Evolutionary conservation across 2,888 invertebrate species (phyloP).

Genomic region (Scaptomyza reducta): DNA sequence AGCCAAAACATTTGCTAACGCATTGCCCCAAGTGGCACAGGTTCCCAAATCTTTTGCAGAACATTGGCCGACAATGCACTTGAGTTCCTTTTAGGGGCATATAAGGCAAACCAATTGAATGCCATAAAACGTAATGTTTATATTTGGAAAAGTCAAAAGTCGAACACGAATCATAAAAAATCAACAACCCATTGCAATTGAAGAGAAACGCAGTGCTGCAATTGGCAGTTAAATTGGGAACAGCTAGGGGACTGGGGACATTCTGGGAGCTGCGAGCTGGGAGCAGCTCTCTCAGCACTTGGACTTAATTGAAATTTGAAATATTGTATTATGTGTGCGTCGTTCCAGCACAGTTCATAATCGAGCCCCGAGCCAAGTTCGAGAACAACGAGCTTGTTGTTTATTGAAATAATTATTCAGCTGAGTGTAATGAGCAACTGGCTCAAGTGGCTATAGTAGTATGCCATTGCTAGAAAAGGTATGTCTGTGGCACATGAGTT

Average conservation of each 20-base stretch:
- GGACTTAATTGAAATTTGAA: slow-evolving; percentile 82
- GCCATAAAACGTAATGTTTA: slow-evolving; percentile 74
- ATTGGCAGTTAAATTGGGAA: slow-evolving; percentile 51
- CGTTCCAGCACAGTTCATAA: slow-evolving; percentile 78
- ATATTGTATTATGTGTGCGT: slow-evolving; percentile 82
- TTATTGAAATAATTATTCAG: slow-evolving; percentile 78
- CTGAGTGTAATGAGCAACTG: slow-evolving; percentile 77
- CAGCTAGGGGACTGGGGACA: background rate
- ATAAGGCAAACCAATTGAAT: slow-evolving; percentile 65
- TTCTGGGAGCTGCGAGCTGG: background rate
- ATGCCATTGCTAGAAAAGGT: slow-evolving; percentile 21
- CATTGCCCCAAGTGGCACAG: slow-evolving; percentile 40
- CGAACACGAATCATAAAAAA: slow-evolving; percentile 68
- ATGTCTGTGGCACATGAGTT: slow-evolving; percentile 22
- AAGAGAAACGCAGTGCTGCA: slow-evolving; percentile 35
- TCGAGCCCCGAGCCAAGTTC: slow-evolving; percentile 56
- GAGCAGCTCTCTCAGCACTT: slow-evolving; percentile 77
- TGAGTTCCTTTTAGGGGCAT: slow-evolving; percentile 63
- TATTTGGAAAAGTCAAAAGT: slow-evolving; percentile 74
- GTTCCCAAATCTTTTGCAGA: slow-evolving; percentile 23
- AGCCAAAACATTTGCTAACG: slow-evolving; percentile 47
- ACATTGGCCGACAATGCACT: slow-evolving; percentile 49
- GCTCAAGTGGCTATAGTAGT: slow-evolving; percentile 52
- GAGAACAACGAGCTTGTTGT: slow-evolving; percentile 58
- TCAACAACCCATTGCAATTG: slow-evolving; percentile 29